A percentile compares a stretch with the other conserved stretches of the same genome.
phyloP scores from a whole-genome alignment of 2,888 invertebrate species.

The Leptinotarsa tumamoca region DNA sequence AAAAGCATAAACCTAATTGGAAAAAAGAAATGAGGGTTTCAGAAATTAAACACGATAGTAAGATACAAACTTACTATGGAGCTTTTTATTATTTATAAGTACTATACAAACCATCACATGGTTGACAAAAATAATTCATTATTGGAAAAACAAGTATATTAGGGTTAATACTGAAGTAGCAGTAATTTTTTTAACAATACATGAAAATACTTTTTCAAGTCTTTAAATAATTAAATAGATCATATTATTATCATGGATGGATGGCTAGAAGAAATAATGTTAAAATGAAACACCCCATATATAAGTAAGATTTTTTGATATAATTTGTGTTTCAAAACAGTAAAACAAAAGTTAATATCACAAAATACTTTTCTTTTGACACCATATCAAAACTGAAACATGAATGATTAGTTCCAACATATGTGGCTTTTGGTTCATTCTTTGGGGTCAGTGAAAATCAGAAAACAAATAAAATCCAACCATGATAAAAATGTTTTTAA shows the following conservation, averaged over 20 bases:
- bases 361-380: too few relatives aligned
- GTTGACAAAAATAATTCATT: constrained; percentile 34
- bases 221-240: constrained; percentile 12
- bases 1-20: too few relatives aligned
- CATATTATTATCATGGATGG: background rate
- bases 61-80: constrained; percentile 33
- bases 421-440: too few relatives aligned
- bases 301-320: background rate
- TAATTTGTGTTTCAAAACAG: too few relatives aligned
- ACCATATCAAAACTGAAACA: too few relatives aligned
- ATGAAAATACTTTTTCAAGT: constrained; percentile 11
- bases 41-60: too few relatives aligned
- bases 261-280: background rate
- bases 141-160: constrained; percentile 41
- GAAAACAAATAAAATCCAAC: too few relatives aligned
- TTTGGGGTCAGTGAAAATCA: too few relatives aligned
- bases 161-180: constrained; percentile 44
- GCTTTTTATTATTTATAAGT: constrained; percentile 43
- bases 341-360: too few relatives aligned
- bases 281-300: background rate
- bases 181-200: constrained; percentile 5
- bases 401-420: too few relatives aligned
- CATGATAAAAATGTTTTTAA: too few relatives aligned
- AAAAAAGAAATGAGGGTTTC: too few relatives aligned
- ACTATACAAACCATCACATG: constrained; percentile 46